These are phyloP conservation scores for Cepphus grylle DNA, from an alignment of 2,113 vertebrate species.

Conservation along the genomic window DNA sequence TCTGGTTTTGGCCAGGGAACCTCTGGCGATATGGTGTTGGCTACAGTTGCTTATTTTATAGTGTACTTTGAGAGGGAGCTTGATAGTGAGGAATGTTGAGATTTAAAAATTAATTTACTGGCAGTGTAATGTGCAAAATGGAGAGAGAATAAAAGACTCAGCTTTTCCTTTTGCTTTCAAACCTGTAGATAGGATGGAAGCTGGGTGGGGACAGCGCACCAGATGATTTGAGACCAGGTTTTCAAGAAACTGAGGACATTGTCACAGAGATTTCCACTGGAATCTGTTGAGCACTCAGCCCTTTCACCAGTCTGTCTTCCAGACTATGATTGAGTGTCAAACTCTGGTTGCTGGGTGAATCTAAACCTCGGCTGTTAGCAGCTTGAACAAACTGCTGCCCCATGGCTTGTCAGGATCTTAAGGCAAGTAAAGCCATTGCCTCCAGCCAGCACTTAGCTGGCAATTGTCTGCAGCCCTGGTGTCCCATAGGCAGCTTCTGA, in stretches of 20 bases:
- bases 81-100: background rate
- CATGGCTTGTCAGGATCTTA: background rate
- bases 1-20: background rate
- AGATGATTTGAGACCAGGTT: background rate
- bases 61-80: background rate
- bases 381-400: background rate
- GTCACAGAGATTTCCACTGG: background rate
- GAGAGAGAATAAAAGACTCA: background rate
- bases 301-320: background rate
- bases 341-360: background rate
- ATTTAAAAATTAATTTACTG: background rate
- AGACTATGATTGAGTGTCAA: background rate
- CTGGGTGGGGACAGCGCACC: background rate
- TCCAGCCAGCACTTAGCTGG: background rate
- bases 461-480: background rate
- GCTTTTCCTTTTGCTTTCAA: background rate
- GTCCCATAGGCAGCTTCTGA: background rate
- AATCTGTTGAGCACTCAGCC: background rate
- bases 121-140: background rate
- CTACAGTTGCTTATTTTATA: background rate
- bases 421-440: background rate
- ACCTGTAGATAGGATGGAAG: background rate
- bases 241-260: background rate
- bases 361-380: background rate
- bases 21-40: accelerated